Percentiles rank a stretch among this genome's conserved stretches.
Conservation (phyloP, 2,797 vertebrate species). For the Allobates femoralis region DNA sequence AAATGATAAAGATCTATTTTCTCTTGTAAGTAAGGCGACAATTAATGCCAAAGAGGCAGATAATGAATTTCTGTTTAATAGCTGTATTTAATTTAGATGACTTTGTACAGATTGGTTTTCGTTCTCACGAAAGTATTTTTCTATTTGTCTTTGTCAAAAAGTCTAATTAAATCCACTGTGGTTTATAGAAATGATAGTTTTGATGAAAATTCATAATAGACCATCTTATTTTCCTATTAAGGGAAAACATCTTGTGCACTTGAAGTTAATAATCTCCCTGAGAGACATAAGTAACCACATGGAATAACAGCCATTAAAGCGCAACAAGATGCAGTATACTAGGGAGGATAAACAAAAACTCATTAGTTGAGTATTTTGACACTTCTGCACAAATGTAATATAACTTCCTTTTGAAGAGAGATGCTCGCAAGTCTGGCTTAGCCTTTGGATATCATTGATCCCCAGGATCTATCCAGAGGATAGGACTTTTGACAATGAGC, state of each 20-base stretch:
- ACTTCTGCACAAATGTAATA: background rate
- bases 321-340: background rate
- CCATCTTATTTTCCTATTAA: background rate
- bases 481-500: background rate
- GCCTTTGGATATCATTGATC: conserved; percentile 11
- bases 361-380: conserved; percentile 19
- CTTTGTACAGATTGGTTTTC: background rate
- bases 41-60: background rate
- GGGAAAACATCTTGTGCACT: background rate
- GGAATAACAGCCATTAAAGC: conserved; percentile 8
- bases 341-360: conserved; percentile 1
- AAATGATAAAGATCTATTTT: background rate
- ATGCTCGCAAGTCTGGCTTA: background rate
- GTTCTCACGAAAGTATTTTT: background rate
- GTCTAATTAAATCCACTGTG: background rate
- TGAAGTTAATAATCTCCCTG: background rate
- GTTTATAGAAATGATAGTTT: background rate
- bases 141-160: background rate
- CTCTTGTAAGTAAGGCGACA: background rate
- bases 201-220: background rate
- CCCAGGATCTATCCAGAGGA: background rate
- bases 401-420: background rate
- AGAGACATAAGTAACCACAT: conserved; percentile 1
- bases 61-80: background rate
- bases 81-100: background rate